Evolutionary conservation across 2,797 vertebrate species (phyloP).

Genomic region (Spizella passerina): DNA sequence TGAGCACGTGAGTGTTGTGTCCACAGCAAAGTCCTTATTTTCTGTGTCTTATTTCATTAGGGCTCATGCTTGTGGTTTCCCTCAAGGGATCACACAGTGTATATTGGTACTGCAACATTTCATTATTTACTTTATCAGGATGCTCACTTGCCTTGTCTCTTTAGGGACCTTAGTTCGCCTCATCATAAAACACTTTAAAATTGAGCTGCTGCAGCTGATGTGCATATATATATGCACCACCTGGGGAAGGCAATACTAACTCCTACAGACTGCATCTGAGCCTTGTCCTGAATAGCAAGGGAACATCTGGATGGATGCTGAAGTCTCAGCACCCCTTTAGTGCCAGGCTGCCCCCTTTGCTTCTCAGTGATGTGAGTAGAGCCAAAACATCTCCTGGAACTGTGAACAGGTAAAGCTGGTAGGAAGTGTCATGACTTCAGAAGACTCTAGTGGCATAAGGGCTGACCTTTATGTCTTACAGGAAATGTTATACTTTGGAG

Average conservation of each 20-base stretch:
- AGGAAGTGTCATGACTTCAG: not conserved
- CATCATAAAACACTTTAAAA: conserved; percentile 2
- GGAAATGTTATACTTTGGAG: not conserved
- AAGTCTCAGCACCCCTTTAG: not conserved
- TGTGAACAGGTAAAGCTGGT: not conserved
- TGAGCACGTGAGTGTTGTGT: not conserved
- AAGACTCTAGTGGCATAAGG: not conserved
- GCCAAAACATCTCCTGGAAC: not conserved
- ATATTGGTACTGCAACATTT: conserved; percentile 12
- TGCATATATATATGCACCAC: not conserved
- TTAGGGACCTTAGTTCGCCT: not conserved
- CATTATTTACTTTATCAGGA: conserved; percentile 55
- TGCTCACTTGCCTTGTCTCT: not conserved
- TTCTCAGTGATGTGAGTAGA: accelerated
- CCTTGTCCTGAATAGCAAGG: not conserved
- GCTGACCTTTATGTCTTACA: not conserved
- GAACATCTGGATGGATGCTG: not conserved
- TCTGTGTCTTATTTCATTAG: conserved; percentile 20
- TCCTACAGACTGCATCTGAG: not conserved
- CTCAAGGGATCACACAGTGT: not conserved
- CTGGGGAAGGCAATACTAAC: not conserved
- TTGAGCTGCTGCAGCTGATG: not conserved
- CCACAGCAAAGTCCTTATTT: not conserved
- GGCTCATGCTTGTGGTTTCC: not conserved
- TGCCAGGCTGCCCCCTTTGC: not conserved